Conservation (phyloP, 2,888 invertebrate genomes). For the Branchinecta sandiegonensis region DNA sequence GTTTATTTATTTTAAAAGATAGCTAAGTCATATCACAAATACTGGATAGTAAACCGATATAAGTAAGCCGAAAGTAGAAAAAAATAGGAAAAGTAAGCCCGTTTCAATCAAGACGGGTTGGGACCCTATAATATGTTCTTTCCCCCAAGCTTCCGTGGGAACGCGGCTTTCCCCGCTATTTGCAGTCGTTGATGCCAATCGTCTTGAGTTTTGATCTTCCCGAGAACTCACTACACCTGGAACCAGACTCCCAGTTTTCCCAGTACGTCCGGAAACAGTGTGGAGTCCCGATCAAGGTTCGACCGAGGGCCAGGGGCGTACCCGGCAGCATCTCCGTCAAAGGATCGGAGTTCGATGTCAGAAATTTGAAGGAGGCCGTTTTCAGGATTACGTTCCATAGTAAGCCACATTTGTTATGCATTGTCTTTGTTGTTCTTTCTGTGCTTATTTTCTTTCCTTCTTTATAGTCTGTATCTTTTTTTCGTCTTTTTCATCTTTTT, state of each 20-base stretch:
- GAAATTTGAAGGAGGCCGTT: constrained; percentile 75
- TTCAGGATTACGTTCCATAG: constrained; percentile 20
- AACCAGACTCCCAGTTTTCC: constrained; percentile 62
- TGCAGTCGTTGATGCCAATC: constrained; percentile 70
- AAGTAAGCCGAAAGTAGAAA: too few species aligned
- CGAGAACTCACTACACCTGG: constrained; percentile 46
- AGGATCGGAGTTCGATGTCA: constrained; percentile 78
- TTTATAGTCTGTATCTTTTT: too few species aligned
- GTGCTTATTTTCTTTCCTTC: neutral
- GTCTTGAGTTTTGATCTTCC: constrained; percentile 86
- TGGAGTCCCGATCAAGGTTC: constrained; percentile 50
- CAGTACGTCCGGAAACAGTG: constrained; percentile 71
- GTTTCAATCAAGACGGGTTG: too few species aligned
- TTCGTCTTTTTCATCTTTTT: too few species aligned
- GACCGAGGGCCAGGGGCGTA: neutral
- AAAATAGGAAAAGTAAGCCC: too few species aligned
- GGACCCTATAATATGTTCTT: too few species aligned
- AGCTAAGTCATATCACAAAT: too few species aligned
- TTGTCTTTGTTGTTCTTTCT: neutral
- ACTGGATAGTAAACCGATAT: too few species aligned
- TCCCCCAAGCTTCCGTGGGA: too few species aligned
- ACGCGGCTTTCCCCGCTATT: too few species aligned
- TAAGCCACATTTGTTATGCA: neutral
- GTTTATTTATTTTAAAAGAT: too few species aligned
- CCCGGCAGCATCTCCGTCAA: constrained; percentile 54